Conservation (phyloP, 2,113 vertebrate genomes). For the Emydura subglobosa region DNA sequence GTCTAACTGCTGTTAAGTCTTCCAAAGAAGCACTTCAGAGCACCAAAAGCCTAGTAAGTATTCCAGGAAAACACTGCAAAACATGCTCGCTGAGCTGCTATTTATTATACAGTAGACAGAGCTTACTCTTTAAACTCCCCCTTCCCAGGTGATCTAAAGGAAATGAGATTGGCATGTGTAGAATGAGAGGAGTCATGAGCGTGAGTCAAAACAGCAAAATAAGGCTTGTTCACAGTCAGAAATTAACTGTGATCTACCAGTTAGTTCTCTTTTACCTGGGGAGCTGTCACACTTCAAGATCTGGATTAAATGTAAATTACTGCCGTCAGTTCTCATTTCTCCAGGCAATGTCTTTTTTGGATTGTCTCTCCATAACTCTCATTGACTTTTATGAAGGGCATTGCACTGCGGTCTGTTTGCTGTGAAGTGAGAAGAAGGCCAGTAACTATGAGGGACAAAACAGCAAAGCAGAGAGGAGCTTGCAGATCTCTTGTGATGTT, state of each 20-base stretch:
- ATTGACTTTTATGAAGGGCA: constrained; percentile 32
- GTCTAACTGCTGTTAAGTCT: background rate
- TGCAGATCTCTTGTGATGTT: background rate
- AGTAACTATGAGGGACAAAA: background rate
- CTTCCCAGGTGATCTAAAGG: background rate
- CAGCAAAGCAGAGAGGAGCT: accelerated
- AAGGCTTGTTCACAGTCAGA: background rate
- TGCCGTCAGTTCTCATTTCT: constrained; percentile 67
- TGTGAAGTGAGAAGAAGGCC: background rate
- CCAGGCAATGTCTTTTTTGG: background rate
- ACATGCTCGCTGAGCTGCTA: background rate
- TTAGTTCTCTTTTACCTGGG: background rate
- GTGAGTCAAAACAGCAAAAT: background rate
- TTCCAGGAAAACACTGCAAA: background rate
- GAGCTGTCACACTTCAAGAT: constrained; percentile 18
- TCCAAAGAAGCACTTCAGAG: background rate
- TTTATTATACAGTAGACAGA: background rate
- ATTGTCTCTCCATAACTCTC: background rate
- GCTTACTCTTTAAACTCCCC: background rate
- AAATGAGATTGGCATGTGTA: background rate
- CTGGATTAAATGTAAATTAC: background rate
- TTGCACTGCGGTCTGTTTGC: background rate
- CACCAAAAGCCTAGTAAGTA: background rate
- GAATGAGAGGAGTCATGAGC: background rate
- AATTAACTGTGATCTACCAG: accelerated